phyloP scores from a whole-genome alignment of 2,113 vertebrate species.

The Catharus minimus region DNA sequence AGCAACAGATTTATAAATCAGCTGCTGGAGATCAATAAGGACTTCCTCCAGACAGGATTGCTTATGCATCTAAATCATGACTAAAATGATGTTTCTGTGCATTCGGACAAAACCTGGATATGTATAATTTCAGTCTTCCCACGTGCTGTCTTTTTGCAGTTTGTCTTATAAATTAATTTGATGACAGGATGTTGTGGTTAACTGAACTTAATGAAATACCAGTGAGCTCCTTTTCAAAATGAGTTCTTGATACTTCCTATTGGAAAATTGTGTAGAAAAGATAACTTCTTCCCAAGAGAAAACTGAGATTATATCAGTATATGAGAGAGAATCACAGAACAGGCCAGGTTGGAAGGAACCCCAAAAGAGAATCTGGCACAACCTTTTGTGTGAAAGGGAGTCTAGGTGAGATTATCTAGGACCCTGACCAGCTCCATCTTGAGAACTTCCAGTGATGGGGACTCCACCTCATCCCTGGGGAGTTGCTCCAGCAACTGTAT shows the following conservation, averaged over 20 bases:
- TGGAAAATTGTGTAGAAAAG: background rate
- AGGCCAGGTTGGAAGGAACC: background rate
- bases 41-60: background rate
- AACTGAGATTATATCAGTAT: background rate
- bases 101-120: constrained; percentile 30
- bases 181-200: constrained; percentile 33
- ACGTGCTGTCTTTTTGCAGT: background rate
- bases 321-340: background rate
- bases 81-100: background rate
- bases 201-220: constrained; percentile 37
- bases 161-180: constrained; percentile 43
- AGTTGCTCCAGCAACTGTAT: background rate
- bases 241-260: background rate
- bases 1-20: constrained; percentile 21
- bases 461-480: background rate
- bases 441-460: background rate
- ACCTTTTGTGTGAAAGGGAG: background rate
- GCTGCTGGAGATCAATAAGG: constrained; percentile 18
- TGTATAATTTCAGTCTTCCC: constrained; percentile 12
- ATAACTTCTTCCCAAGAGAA: background rate
- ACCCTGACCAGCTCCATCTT: background rate
- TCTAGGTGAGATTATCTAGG: background rate
- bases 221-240: constrained; percentile 12
- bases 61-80: constrained; percentile 29
- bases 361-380: background rate